Conservation (phyloP, 2,888 invertebrate genomes). For the Drepanosiphum platanoidis region DNA sequence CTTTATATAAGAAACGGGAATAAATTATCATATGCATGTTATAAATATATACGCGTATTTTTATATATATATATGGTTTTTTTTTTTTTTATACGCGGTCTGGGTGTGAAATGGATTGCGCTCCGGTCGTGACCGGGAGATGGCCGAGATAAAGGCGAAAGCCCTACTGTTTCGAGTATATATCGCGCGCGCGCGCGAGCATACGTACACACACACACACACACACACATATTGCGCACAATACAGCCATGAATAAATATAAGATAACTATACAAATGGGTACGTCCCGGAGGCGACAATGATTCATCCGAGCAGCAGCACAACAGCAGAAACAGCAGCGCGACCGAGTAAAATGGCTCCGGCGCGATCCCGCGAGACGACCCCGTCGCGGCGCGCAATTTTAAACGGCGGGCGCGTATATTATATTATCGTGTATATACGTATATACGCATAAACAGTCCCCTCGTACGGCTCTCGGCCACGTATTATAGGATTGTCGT, state of each 20-base stretch:
- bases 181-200: no score
- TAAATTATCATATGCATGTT: slow-evolving; percentile 34
- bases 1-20: slow-evolving; percentile 49
- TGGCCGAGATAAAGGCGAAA: slow-evolving; percentile 54
- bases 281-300: slow-evolving; percentile 57
- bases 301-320: slow-evolving; percentile 36
- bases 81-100: slow-evolving; percentile 33
- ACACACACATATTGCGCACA: background rate
- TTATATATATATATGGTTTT: slow-evolving; percentile 27
- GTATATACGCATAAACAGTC: background rate
- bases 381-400: background rate
- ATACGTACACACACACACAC: background rate
- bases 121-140: slow-evolving; percentile 59
- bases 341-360: slow-evolving; percentile 5
- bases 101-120: slow-evolving; percentile 59
- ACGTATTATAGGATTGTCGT: slow-evolving; percentile 28
- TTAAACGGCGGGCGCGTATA: slow-evolving; percentile 18
- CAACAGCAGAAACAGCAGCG: background rate
- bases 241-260: slow-evolving; percentile 52
- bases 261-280: slow-evolving; percentile 37
- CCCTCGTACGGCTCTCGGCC: background rate
- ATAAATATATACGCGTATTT: background rate
- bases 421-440: background rate
- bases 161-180: slow-evolving; percentile 51
- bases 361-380: slow-evolving; percentile 46